These are phyloP conservation scores for Limnephilus rhombicus DNA, from an alignment of 2,888 invertebrate species.

Conservation along the genomic window DNA sequence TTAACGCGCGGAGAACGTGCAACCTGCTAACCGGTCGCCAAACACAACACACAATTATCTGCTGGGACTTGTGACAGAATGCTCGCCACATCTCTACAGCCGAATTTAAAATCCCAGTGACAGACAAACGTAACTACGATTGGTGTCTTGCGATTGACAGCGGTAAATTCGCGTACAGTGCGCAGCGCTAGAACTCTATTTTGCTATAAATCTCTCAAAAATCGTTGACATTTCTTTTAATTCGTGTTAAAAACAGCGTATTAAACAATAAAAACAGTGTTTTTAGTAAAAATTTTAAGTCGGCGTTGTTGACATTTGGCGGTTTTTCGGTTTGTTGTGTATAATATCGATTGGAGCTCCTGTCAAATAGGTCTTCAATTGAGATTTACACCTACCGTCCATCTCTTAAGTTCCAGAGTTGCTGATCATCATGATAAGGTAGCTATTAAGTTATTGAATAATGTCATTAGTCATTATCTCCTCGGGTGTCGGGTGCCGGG, in stretches of 20 bases:
- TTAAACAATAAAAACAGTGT: neutral
- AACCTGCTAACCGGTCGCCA: neutral
- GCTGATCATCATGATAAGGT: conserved; percentile 38
- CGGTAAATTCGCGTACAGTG: neutral
- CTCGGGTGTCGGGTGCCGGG: neutral
- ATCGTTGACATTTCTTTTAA: neutral
- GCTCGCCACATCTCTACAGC: neutral
- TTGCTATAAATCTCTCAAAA: neutral
- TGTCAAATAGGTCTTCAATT: neutral
- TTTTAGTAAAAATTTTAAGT: neutral
- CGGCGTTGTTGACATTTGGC: conserved; percentile 35
- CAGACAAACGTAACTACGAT: neutral
- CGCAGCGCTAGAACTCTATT: neutral
- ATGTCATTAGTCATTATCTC: neutral
- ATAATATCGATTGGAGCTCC: conserved; percentile 35
- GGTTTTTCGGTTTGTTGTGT: conserved; percentile 19
- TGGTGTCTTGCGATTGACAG: neutral
- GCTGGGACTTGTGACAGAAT: neutral
- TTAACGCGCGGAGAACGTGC: neutral
- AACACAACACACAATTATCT: neutral
- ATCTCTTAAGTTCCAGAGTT: conserved; percentile 5
- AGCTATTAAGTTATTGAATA: conserved; percentile 41
- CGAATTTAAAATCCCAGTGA: neutral
- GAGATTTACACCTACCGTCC: neutral
- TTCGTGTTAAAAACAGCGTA: neutral